A percentile compares a stretch with the other conserved stretches of the same genome.
phyloP scores from a whole-genome alignment of 2,888 invertebrate species.

The Griposia aprilina region DNA sequence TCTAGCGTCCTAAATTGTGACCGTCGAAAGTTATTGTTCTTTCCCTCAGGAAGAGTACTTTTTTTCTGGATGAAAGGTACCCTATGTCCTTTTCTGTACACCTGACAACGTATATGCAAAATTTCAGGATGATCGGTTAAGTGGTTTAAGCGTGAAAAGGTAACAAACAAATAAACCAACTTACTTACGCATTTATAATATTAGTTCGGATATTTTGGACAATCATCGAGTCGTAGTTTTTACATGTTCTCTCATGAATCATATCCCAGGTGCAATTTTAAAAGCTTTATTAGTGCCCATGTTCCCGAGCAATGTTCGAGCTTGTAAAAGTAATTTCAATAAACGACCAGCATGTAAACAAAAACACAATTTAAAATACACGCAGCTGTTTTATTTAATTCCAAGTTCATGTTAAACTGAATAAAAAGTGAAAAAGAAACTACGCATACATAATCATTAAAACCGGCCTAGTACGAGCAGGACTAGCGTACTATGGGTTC shows the following conservation, averaged over 20 bases:
- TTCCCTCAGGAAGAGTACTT: too few species aligned
- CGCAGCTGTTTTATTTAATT: constrained; percentile 50
- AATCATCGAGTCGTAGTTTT: not conserved
- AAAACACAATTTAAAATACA: constrained; percentile 37
- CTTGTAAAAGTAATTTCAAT: constrained; percentile 34
- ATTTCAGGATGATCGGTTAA: too few species aligned
- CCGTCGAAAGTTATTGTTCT: too few species aligned
- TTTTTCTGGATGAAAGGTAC: too few species aligned
- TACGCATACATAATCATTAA: constrained; percentile 42
- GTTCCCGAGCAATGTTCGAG: constrained; percentile 1
- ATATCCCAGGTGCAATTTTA: not conserved
- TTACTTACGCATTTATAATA: too few species aligned
- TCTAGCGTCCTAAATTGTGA: too few species aligned
- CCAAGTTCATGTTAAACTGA: constrained; percentile 41
- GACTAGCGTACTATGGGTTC: not conserved
- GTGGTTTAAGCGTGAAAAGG: too few species aligned
- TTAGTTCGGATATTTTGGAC: not conserved
- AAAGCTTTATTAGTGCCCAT: not conserved
- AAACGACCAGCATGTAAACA: constrained; percentile 17
- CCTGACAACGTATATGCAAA: too few species aligned
- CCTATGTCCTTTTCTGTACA: too few species aligned
- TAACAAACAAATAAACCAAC: too few species aligned
- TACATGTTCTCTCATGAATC: not conserved
- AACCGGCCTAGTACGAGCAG: not conserved
- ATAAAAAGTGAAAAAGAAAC: constrained; percentile 54